Percentiles rank a stretch among this genome's conserved stretches.
Evolutionary conservation across 2,113 vertebrate species (phyloP).

Genomic region (Spea bombifrons): DNA sequence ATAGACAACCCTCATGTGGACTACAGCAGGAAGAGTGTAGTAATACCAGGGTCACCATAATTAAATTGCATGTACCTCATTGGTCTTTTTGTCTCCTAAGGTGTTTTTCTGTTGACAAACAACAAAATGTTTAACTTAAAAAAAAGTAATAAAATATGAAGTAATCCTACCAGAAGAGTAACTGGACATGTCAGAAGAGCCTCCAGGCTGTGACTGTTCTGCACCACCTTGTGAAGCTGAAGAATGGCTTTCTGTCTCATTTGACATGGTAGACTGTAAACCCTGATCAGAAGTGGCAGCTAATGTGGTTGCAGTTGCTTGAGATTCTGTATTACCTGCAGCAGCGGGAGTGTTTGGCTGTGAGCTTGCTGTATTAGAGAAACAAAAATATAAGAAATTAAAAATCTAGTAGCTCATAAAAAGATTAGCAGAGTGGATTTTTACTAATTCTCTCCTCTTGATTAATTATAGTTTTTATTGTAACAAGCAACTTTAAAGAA

Average conservation of each 20-base stretch:
- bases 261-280: slow-evolving; percentile 67
- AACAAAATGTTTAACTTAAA: too few species aligned
- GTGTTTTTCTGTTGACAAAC: too few species aligned
- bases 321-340: slow-evolving; percentile 60
- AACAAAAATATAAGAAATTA: slow-evolving; percentile 35
- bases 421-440: too few species aligned
- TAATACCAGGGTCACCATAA: too few species aligned
- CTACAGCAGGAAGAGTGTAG: too few species aligned
- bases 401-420: slow-evolving; percentile 3
- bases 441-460: too few species aligned
- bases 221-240: slow-evolving; percentile 71
- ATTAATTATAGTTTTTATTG: too few species aligned
- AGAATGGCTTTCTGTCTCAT: slow-evolving; percentile 65
- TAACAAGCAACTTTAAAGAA: too few species aligned
- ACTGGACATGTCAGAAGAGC: slow-evolving; percentile 53
- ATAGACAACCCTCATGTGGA: too few species aligned
- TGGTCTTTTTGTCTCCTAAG: too few species aligned
- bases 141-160: background rate
- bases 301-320: slow-evolving; percentile 62
- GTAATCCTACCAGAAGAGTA: slow-evolving; percentile 12
- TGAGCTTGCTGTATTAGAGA: slow-evolving; percentile 62
- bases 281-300: slow-evolving; percentile 63
- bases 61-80: too few species aligned
- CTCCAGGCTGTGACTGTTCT: slow-evolving; percentile 67
- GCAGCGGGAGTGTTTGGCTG: slow-evolving; percentile 65